Conservation (phyloP, 1,140 invertebrate genomes). For the Macrosteles quadrilineatus region DNA sequence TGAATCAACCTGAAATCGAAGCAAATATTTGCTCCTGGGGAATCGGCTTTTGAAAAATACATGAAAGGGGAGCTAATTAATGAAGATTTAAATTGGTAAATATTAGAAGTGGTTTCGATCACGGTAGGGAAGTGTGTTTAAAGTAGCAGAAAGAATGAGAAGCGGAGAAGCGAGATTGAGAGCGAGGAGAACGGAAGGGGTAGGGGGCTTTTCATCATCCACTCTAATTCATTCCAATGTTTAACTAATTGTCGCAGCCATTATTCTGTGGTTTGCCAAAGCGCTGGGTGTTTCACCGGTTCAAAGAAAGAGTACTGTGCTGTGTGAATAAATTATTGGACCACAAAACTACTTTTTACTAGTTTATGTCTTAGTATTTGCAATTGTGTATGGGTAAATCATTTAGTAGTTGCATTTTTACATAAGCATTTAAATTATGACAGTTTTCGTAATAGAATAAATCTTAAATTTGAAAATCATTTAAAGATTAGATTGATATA, state of each 20-base stretch:
- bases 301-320: too few species aligned
- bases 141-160: slow-evolving; percentile 8
- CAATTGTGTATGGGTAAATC: too few species aligned
- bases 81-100: slow-evolving; percentile 26
- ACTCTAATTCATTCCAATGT: slow-evolving; percentile 34
- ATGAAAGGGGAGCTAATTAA: slow-evolving; percentile 25
- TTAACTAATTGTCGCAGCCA: slow-evolving; percentile 32
- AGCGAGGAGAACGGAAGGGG: not conserved
- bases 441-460: too few species aligned
- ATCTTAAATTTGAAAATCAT: too few species aligned
- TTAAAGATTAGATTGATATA: too few species aligned
- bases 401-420: too few species aligned
- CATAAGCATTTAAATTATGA: too few species aligned
- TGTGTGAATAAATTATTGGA: too few species aligned
- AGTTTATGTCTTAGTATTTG: too few species aligned
- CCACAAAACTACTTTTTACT: too few species aligned
- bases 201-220: slow-evolving; percentile 14
- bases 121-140: slow-evolving; percentile 5
- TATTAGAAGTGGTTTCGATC: slow-evolving; percentile 25
- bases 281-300: too few species aligned
- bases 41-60: slow-evolving; percentile 19
- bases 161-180: not conserved
- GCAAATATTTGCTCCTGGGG: slow-evolving; percentile 13
- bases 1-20: slow-evolving; percentile 12
- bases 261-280: slow-evolving; percentile 13